Conservation (phyloP, 2,888 invertebrate species). For the Xestoiulus laeticollis region DNA sequence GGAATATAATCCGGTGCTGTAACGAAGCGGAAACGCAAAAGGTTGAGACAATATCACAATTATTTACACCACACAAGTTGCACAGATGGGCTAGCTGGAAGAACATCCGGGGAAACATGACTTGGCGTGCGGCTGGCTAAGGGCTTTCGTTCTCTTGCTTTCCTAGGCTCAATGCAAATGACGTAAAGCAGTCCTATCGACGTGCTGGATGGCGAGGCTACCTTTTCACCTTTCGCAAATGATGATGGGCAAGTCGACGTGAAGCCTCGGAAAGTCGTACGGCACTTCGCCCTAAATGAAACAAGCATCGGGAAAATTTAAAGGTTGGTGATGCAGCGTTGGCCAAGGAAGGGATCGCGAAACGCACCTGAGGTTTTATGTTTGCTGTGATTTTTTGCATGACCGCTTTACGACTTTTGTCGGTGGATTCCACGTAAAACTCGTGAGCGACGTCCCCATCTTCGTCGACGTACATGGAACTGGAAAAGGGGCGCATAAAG, state of each 20-base stretch:
- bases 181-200: constrained; percentile 17
- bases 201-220: background rate
- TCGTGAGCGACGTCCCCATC: constrained; percentile 70
- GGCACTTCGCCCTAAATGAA: constrained; percentile 62
- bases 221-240: constrained; percentile 60
- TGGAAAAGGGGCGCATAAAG: constrained; percentile 58
- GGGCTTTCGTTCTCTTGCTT: background rate
- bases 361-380: constrained; percentile 63
- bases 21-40: background rate
- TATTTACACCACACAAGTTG: constrained; percentile 26
- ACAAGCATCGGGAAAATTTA: background rate
- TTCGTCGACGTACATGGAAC: constrained; percentile 69
- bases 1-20: background rate
- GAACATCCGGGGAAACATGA: background rate
- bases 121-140: background rate
- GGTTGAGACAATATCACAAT: background rate
- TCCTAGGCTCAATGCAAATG: background rate
- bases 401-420: constrained; percentile 60
- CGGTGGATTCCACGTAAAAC: constrained; percentile 67
- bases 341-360: background rate
- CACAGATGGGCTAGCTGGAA: background rate
- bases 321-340: background rate
- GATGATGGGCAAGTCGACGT: constrained; percentile 63
- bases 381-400: constrained; percentile 62
- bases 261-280: constrained; percentile 61